phyloP scores from a whole-genome alignment of 2,888 invertebrate genomes.

The Anoplius nigerrimus region DNA sequence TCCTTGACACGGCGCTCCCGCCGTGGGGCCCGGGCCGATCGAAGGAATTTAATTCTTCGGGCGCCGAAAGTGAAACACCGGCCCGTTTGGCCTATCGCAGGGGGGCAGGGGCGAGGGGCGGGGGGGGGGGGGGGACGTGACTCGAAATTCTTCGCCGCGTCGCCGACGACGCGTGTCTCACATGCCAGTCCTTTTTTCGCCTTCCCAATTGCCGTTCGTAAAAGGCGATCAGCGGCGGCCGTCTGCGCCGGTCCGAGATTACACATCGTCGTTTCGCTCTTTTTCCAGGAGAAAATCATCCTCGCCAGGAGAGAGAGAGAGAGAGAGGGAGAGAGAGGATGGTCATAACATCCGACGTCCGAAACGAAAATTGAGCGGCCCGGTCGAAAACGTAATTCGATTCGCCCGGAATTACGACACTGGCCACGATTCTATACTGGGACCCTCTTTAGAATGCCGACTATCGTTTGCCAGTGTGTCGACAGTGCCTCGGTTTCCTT shows the following conservation, averaged over 20 bases:
- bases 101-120: too few species aligned
- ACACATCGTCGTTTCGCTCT: not conserved
- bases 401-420: slow-evolving; percentile 15
- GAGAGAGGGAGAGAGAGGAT: not conserved
- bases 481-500: slow-evolving; percentile 16
- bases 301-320: not conserved
- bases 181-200: slow-evolving; percentile 2
- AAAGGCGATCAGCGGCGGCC: too few species aligned
- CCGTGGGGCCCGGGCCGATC: slow-evolving; percentile 26
- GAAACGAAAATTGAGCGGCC: not conserved
- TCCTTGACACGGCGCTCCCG: slow-evolving; percentile 68
- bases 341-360: not conserved
- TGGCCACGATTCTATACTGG: slow-evolving; percentile 10
- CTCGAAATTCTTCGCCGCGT: slow-evolving; percentile 24
- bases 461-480: slow-evolving; percentile 7
- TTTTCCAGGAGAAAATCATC: not conserved
- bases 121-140: too few species aligned
- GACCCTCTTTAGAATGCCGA: slow-evolving; percentile 16
- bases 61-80: slow-evolving; percentile 63
- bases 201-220: too few species aligned
- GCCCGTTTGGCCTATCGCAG: slow-evolving; percentile 41
- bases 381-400: slow-evolving; percentile 7
- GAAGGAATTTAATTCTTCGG: slow-evolving; percentile 56
- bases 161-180: not conserved
- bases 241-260: not conserved